Percentiles rank a stretch among this genome's conserved stretches.
These are phyloP conservation scores for Dendropsophus ebraccatus DNA, from an alignment of 2,113 vertebrate species.

Conservation along the genomic window DNA sequence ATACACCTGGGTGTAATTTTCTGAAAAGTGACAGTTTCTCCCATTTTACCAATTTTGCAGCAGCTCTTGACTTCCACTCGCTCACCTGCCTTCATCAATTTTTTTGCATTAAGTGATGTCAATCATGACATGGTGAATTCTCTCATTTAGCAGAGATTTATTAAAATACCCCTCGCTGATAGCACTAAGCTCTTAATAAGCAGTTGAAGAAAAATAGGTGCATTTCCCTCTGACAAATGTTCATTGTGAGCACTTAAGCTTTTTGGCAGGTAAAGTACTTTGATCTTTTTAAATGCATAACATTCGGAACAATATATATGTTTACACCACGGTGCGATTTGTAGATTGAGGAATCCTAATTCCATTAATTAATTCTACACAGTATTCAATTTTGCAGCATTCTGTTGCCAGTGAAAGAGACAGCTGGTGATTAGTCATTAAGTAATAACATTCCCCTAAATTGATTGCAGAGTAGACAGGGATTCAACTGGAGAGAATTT, in stretches of 20 bases:
- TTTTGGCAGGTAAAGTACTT: conserved; percentile 36
- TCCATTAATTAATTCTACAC: conserved; percentile 59
- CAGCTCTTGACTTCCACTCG: background rate
- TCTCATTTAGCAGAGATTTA: conserved; percentile 29
- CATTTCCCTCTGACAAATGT: conserved; percentile 28
- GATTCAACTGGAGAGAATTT: conserved; percentile 50
- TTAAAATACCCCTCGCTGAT: conserved; percentile 38
- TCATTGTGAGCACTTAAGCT: conserved; percentile 41
- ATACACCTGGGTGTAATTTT: too few relatives aligned
- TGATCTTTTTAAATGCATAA: conserved; percentile 30
- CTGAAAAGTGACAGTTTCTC: background rate
- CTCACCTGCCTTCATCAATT: background rate
- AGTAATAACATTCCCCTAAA: conserved; percentile 58
- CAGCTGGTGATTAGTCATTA: conserved; percentile 60
- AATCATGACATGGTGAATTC: conserved; percentile 22
- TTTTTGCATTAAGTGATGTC: conserved; percentile 32
- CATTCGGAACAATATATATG: conserved; percentile 40
- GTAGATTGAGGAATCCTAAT: conserved; percentile 50
- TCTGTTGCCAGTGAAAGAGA: conserved; percentile 53
- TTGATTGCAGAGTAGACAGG: conserved; percentile 54
- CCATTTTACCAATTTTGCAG: background rate
- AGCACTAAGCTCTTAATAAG: conserved; percentile 31
- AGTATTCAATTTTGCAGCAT: conserved; percentile 56
- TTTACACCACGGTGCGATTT: conserved; percentile 44
- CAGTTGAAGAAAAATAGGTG: conserved; percentile 16